phyloP scores from a whole-genome alignment of 2,113 vertebrate species.

The Carlito syrichta region DNA sequence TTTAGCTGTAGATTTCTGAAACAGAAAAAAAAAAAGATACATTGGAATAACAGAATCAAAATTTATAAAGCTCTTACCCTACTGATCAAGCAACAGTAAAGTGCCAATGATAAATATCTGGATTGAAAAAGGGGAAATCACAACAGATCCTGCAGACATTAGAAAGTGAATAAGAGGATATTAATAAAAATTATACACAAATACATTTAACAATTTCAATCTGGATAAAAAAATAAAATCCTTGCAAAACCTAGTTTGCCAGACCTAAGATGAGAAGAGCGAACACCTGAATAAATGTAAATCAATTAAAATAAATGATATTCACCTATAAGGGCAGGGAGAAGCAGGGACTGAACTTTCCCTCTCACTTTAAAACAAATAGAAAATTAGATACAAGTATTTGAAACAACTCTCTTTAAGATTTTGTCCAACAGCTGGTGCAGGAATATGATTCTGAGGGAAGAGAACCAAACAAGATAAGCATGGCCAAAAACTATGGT shows the following conservation, averaged over 20 bases:
- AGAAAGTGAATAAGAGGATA: background rate
- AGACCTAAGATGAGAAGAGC: background rate
- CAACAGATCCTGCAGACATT: background rate
- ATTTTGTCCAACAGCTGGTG: background rate
- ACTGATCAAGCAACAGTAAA: background rate
- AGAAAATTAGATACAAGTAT: background rate
- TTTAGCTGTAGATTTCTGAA: background rate
- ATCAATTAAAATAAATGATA: background rate
- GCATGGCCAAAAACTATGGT: rapidly evolving
- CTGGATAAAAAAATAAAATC: background rate
- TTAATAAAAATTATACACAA: background rate
- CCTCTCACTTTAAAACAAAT: background rate
- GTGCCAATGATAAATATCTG: background rate
- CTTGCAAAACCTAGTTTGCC: background rate
- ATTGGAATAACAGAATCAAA: background rate
- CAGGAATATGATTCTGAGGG: background rate
- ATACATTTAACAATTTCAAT: background rate
- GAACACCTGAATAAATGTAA: background rate
- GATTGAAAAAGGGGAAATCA: background rate
- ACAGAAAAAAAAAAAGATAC: background rate
- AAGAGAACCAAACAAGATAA: background rate
- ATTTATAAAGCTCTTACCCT: background rate
- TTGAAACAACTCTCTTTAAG: background rate
- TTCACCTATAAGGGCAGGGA: background rate
- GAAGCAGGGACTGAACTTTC: background rate